Conservation (phyloP, 2,888 invertebrate genomes). For the Lithosia quadra region DNA sequence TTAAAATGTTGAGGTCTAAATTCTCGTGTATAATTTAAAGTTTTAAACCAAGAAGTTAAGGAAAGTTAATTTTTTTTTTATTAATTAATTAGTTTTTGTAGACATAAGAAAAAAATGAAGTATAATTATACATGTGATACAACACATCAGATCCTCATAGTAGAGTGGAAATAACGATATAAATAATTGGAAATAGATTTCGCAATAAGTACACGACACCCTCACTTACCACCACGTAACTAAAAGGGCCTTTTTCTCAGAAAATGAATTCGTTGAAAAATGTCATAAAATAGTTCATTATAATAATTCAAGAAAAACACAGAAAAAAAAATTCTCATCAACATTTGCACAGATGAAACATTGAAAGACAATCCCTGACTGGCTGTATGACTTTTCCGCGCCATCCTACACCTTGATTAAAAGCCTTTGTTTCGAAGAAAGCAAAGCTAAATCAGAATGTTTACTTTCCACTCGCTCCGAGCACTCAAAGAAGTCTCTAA, state of each 20-base stretch:
- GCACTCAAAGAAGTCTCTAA: conserved; percentile 55
- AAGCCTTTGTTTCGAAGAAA: conserved; percentile 52
- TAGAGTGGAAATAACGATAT: not conserved
- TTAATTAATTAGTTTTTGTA: not conserved
- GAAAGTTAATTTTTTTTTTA: not conserved
- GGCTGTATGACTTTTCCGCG: conserved; percentile 22
- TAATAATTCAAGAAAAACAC: not conserved
- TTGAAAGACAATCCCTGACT: conserved; percentile 36
- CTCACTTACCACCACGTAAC: too few species aligned
- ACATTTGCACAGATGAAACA: not conserved
- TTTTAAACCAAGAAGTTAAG: not conserved
- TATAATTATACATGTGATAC: too few species aligned
- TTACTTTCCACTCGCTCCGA: conserved; percentile 57
- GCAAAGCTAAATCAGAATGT: conserved; percentile 53
- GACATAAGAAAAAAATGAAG: not conserved
- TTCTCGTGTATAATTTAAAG: not conserved
- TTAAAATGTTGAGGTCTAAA: conserved; percentile 15
- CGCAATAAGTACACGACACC: too few species aligned
- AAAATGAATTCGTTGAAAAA: too few species aligned
- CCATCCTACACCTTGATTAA: conserved; percentile 45
- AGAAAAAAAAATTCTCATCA: not conserved
- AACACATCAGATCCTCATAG: too few species aligned
- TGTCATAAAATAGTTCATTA: not conserved
- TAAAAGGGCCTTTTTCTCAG: too few species aligned
- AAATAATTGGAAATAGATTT: too few species aligned